Evolutionary conservation across 2,797 vertebrate genomes (phyloP), one percentile per base, ranked within the genome.

Genomic region (Philypnodon macrostomus): DNA sequence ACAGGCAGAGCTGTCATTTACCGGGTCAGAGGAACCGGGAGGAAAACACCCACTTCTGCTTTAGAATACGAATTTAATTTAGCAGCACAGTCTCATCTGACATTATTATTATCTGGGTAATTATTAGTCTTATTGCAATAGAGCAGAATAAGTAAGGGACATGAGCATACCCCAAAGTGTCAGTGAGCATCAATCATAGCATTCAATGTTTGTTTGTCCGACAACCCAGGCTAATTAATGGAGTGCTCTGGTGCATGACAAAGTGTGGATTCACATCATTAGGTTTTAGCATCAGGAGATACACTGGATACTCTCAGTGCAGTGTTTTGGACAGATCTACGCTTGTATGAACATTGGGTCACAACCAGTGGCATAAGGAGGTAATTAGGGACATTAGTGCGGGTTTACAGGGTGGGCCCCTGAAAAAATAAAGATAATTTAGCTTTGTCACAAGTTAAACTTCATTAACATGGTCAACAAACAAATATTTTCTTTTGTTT

Each of bases 241-340:
- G 29, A 63, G 71, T 10, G 62, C 68, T 57, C 54, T 26, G 65
- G 58, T 57, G 79, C 63, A 42, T 79, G 80, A 76, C 76, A 59
- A 64, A 53, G 57, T 75, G 77, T 79, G 80, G 69, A 85, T 75
- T 76, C 73, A 55, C 73, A 67, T 75, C 73, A 80, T 81, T 75
- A 82, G 36, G 60, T 66, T 59, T 37, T 42, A 38, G 67, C 53
- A 75, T 78, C 63, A 54, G 53, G 52, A 47, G 54, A 62, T 58
- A 14, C 53, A 50, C 59, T 34, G 24, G 40, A 61, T 70, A 33
- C 56, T 61, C 34, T 13, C 9, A 24, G 21, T 24, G 45, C 21
- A 9, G 19, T 4, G 9, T 4, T 47, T 21, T 47, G 32, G 21
- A 37, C 19, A 38, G 21, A 41, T 46, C n/a, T n/a, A 39, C 9